Percentiles rank a stretch among this genome's conserved stretches.
Conservation (phyloP, 2,797 vertebrate genomes). For the Neosilurus hyrtlii region DNA sequence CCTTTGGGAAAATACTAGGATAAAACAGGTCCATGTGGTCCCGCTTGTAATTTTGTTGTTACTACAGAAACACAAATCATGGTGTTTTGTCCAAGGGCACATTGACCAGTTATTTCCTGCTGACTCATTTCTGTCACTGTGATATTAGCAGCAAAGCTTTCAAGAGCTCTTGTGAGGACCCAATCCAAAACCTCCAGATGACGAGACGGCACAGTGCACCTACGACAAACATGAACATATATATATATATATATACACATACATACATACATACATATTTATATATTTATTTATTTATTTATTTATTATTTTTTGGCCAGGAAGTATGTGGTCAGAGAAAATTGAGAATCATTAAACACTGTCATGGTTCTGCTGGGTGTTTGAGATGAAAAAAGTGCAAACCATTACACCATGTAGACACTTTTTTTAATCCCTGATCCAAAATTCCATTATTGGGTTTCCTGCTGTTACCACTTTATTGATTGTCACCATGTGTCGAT, state of each 20-base stretch:
- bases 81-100: not conserved
- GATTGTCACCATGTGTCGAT: not conserved
- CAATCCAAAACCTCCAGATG: not conserved
- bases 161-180: not conserved
- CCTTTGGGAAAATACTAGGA: not conserved
- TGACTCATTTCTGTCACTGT: slow-evolving; percentile 21
- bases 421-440: not conserved
- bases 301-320: not conserved
- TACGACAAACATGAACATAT: not conserved
- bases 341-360: slow-evolving; percentile 14
- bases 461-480: not conserved
- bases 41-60: slow-evolving; percentile 19
- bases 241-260: too few species aligned
- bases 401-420: not conserved
- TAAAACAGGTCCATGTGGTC: not conserved
- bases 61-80: slow-evolving; percentile 12
- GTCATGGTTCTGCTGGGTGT: not conserved
- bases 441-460: not conserved
- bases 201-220: not conserved
- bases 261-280: too few species aligned
- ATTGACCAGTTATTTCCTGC: not conserved
- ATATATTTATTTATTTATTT: too few species aligned
- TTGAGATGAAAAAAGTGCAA: slow-evolving; percentile 2
- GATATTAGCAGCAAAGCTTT: slow-evolving; percentile 19
- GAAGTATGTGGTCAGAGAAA: slow-evolving; percentile 2